Evolutionary conservation across 2,888 invertebrate species (phyloP).

Genomic region (Gymnosoma rotundatum): DNA sequence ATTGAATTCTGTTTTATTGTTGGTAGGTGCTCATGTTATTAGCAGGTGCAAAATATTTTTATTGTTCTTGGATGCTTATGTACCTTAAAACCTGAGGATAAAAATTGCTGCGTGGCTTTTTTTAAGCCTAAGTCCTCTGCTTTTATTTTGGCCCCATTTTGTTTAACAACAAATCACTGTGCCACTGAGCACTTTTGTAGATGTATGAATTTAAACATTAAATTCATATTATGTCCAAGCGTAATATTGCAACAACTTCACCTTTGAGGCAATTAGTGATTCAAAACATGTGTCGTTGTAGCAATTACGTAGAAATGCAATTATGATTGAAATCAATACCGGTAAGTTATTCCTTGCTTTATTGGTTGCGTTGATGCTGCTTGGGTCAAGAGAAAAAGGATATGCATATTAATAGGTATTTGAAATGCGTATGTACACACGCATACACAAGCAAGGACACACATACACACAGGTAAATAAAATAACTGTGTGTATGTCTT

Average conservation of each 20-base stretch:
- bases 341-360: slow-evolving; percentile 66
- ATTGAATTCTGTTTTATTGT: too few species aligned
- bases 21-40: too few species aligned
- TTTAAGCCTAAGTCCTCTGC: too few species aligned
- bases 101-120: too few species aligned
- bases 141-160: too few species aligned
- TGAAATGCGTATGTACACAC: background rate
- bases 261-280: slow-evolving; percentile 69
- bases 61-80: too few species aligned
- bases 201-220: slow-evolving; percentile 18
- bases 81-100: too few species aligned
- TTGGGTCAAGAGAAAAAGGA: background rate
- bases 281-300: slow-evolving; percentile 75
- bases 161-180: too few species aligned
- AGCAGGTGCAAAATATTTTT: too few species aligned
- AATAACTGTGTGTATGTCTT: background rate
- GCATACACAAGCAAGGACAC: background rate
- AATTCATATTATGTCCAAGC: slow-evolving; percentile 42
- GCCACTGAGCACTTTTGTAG: background rate
- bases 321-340: slow-evolving; percentile 79
- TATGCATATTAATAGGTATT: background rate
- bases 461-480: background rate
- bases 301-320: slow-evolving; percentile 76
- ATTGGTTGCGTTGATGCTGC: background rate
- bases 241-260: slow-evolving; percentile 44